Conservation (phyloP, 2,888 invertebrate genomes). For the Apamea epomidion region DNA sequence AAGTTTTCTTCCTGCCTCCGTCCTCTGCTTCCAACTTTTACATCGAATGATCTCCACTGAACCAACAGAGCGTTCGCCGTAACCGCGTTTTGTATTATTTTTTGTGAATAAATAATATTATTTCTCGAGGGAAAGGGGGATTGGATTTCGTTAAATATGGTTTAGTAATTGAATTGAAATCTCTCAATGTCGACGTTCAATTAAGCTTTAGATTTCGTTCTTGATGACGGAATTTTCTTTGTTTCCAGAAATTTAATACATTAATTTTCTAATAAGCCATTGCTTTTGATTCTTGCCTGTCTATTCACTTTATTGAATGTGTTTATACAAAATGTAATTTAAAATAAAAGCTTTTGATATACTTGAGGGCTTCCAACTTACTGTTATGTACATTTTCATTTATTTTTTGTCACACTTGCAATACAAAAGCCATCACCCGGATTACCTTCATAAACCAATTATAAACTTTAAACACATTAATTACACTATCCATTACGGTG, state of each 20-base stretch:
- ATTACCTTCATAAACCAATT: slow-evolving; percentile 63
- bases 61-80: slow-evolving; percentile 88
- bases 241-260: slow-evolving; percentile 84
- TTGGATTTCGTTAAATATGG: slow-evolving; percentile 91
- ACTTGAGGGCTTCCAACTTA: neutral
- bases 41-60: slow-evolving; percentile 89
- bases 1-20: slow-evolving; percentile 88
- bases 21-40: slow-evolving; percentile 86
- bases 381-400: neutral
- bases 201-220: slow-evolving; percentile 88
- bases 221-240: slow-evolving; percentile 87
- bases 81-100: slow-evolving; percentile 90
- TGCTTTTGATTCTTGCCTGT: slow-evolving; percentile 60
- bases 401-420: neutral
- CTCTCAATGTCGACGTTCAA: slow-evolving; percentile 91
- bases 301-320: neutral
- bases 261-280: slow-evolving; percentile 75
- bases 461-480: slow-evolving; percentile 75
- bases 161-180: slow-evolving; percentile 91
- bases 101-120: slow-evolving; percentile 91
- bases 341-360: neutral
- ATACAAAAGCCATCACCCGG: slow-evolving; percentile 30
- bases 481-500: slow-evolving; percentile 87
- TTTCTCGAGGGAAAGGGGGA: slow-evolving; percentile 89
- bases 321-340: neutral